These are phyloP conservation scores for Brachionus rubens DNA, from an alignment of 1,140 invertebrate genomes.

Conservation along the genomic window DNA sequence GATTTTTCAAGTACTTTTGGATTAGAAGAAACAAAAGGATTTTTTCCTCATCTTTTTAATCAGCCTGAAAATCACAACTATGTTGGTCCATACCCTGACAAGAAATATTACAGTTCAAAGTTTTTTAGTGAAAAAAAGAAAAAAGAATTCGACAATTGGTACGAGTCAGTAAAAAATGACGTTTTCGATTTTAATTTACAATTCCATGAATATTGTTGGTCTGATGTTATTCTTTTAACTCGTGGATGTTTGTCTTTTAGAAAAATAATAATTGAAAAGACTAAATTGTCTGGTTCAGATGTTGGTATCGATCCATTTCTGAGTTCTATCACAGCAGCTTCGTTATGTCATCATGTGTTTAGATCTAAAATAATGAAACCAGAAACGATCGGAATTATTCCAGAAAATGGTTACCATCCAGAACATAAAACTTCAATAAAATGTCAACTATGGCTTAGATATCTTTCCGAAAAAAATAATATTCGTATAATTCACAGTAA, in stretches of 20 bases:
- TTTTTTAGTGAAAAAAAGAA: neutral
- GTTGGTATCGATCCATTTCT: too few species aligned
- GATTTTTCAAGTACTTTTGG: too few species aligned
- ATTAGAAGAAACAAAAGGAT: too few species aligned
- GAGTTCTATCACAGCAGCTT: too few species aligned
- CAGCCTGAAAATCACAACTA: conserved; percentile 40
- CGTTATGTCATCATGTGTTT: conserved; percentile 34
- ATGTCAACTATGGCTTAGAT: conserved; percentile 43
- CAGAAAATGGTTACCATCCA: conserved; percentile 19
- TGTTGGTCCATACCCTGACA: neutral
- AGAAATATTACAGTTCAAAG: neutral
- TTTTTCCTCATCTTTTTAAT: too few species aligned
- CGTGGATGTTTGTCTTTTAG: too few species aligned
- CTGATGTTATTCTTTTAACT: too few species aligned
- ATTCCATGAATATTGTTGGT: neutral
- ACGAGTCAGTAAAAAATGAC: conserved; percentile 34
- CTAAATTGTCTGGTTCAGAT: too few species aligned
- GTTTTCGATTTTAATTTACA: conserved; percentile 16
- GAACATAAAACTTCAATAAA: neutral
- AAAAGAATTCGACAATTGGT: neutral
- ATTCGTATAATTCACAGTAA: neutral
- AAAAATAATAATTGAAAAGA: too few species aligned
- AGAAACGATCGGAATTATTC: conserved; percentile 43
- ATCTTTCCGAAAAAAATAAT: neutral
- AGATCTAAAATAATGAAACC: neutral